Evolutionary conservation across 1,140 invertebrate species (phyloP).

Genomic region (Lordiphosa stackelbergi): DNA sequence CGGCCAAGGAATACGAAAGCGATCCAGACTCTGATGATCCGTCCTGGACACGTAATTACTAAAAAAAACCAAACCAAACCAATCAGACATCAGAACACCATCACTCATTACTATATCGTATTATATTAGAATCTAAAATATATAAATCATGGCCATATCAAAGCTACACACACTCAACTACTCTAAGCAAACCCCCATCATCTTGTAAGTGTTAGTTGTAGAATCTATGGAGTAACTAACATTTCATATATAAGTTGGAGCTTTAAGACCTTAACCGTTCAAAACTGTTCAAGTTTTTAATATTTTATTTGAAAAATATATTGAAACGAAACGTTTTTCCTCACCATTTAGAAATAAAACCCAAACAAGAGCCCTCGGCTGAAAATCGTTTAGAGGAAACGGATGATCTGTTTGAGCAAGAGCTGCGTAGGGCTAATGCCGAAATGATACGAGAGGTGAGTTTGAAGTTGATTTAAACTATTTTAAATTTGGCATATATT

Average conservation of each 20-base stretch:
- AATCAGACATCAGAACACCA: conserved; percentile 18
- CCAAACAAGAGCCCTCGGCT: conserved; percentile 38
- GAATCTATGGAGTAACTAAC: conserved; percentile 21
- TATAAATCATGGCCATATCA: conserved; percentile 32
- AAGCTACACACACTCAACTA: conserved; percentile 9
- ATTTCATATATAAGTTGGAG: conserved; percentile 42
- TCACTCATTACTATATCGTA: conserved; percentile 33
- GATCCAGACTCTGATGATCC: conserved; percentile 78
- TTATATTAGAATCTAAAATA: conserved; percentile 36
- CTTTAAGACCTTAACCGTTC: conserved; percentile 49
- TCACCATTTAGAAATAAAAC: conserved; percentile 64
- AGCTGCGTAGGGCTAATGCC: conserved; percentile 68
- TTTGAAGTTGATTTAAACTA: background rate
- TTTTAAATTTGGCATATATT: background rate
- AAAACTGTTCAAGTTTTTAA: conserved; percentile 9
- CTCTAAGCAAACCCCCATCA: conserved; percentile 43
- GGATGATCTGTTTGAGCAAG: conserved; percentile 66
- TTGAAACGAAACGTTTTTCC: conserved; percentile 8
- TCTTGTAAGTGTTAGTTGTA: conserved; percentile 56
- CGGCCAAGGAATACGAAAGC: conserved; percentile 78
- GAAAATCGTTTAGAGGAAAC: conserved; percentile 35
- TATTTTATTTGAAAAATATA: background rate
- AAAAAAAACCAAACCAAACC: conserved; percentile 34
- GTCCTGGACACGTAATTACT: conserved; percentile 78
- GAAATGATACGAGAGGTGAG: conserved; percentile 75